Evolutionary conservation across 2,113 vertebrate genomes (phyloP).

Genomic region (Piaya cayana): DNA sequence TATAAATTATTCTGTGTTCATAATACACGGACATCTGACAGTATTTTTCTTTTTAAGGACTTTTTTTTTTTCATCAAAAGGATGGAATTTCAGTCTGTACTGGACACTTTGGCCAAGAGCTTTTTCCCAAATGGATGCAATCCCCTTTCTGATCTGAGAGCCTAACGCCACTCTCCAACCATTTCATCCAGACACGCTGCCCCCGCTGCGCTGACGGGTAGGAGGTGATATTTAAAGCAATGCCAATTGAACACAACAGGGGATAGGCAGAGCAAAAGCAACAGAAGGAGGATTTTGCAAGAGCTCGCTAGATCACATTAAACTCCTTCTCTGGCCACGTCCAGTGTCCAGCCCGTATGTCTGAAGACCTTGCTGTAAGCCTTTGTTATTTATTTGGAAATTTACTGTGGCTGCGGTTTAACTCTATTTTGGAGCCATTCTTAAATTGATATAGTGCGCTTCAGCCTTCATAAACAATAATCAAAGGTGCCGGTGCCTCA

Average conservation of each 20-base stretch:
- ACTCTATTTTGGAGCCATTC: not conserved
- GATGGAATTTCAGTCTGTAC: constrained; percentile 22
- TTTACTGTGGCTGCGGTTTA: constrained; percentile 21
- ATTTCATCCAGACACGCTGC: not conserved
- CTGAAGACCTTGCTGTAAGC: constrained; percentile 51
- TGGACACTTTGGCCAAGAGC: constrained; percentile 1
- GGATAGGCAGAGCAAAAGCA: constrained; percentile 45
- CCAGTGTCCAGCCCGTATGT: constrained; percentile 56
- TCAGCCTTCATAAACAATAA: not conserved
- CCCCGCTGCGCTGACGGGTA: not conserved
- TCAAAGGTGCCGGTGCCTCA: not conserved
- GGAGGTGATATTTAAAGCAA: constrained; percentile 59
- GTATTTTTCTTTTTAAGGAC: constrained; percentile 50
- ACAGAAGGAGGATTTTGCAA: constrained; percentile 68
- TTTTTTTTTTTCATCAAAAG: not conserved
- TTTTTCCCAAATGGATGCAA: constrained; percentile 52
- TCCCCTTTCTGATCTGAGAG: constrained; percentile 60
- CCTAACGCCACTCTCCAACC: constrained; percentile 39
- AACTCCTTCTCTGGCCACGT: constrained; percentile 58
- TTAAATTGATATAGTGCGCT: not conserved
- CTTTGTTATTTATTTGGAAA: constrained; percentile 59
- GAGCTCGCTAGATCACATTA: constrained; percentile 22
- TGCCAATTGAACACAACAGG: constrained; percentile 8
- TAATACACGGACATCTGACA: constrained; percentile 55
- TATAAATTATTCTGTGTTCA: constrained; percentile 51